Conservation (phyloP, 1,140 invertebrate genomes). For the Planococcus citri region DNA sequence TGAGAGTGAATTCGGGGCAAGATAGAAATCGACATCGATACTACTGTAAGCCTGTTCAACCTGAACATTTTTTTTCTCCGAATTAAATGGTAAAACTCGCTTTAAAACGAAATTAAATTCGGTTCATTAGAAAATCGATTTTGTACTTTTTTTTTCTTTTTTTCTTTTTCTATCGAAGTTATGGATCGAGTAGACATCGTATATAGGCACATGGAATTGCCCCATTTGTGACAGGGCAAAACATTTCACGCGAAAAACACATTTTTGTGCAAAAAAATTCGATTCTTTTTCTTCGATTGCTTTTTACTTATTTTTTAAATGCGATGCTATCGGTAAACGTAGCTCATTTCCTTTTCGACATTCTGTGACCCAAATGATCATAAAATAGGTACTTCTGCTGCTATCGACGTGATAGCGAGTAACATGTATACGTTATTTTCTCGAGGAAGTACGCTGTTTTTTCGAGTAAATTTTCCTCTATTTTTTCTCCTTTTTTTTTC, state of each 20-base stretch:
- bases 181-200: not conserved
- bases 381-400: not conserved
- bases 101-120: no score
- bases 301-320: not conserved
- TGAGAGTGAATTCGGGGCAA: no score
- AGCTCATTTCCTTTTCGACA: not conserved
- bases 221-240: no score
- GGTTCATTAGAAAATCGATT: no score
- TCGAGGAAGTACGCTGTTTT: no score
- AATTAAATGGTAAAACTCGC: no score
- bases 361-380: constrained; percentile 2
- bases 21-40: no score
- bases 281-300: not conserved
- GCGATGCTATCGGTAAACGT: not conserved
- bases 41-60: no score
- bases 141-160: not conserved
- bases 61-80: no score
- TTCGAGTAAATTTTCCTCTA: no score
- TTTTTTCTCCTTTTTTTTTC: no score
- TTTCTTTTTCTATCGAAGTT: not conserved
- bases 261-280: not conserved
- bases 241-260: not conserved
- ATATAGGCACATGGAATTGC: not conserved
- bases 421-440: no score
- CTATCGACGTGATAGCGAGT: not conserved